Base-by-base conservation (phyloP, 2,888 invertebrate genomes). In the Hypomecis punctinalis region DNA sequence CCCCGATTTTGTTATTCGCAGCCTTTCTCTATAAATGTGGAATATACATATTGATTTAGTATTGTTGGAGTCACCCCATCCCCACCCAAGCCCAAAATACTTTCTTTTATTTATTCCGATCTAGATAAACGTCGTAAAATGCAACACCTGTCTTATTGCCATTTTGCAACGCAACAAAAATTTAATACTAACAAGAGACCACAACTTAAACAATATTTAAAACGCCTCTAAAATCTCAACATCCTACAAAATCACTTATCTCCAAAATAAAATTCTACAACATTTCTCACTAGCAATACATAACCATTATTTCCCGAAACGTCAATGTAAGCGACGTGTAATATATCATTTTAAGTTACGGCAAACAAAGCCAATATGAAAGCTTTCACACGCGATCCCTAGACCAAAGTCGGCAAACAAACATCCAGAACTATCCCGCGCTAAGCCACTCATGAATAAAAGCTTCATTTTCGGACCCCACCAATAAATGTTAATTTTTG, bases 401-500 rank as follows among this genome's bases (percentile, higher is more conserved):
- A 85, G 87, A 79, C 81, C 82, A 83, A 81, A 88, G 86, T 86
- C 83, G 83, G 83, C 78, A 90, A 91, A 91, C 91, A 91, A 90
- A 90, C 89, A 88, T 79, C 79, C 83, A 86, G 83, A 89, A 90
- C 90, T 91, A 90, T 90, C 88, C 87, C 84, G 84, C 82, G 84
- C 79, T 91, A 90, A 90, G 91, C 89, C 86, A 87, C 90, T 91
- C 91, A 91, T 91, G 91, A 91, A 91, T 91, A 91, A 90, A 90
- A 89, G 88, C 88, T 87, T 88, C 85, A 86, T 86, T 86, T 84
- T 85, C 82, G 84, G 88, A 88, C 91, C 91, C 90, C 85, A 87
- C 84, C 89, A 84, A 91, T 91, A 91, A 92, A 93, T 91, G 92
- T 90, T 91, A 92, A 92, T 91, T 93, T 90, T 90, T 84, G 88